Base-by-base conservation (phyloP, 2,797 vertebrate species). In the Malacoraja senta region DNA sequence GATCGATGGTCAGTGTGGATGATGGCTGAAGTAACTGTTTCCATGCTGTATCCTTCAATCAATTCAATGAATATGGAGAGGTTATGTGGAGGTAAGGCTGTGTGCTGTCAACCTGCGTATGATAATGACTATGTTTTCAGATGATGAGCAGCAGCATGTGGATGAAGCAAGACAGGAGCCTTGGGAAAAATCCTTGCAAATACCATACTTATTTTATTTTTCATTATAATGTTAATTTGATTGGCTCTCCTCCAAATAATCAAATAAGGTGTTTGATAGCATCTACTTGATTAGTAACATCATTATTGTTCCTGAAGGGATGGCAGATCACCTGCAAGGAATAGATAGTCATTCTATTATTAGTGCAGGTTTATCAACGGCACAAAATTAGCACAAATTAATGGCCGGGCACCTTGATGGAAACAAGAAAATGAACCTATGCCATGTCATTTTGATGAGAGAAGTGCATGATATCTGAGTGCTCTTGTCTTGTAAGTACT, bases 321-420 rank as follows among this genome's bases (percentile, higher is more conserved):
- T 65, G 35, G 32, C 29, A 35, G 15, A 88, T 88, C 84, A 88
- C 63, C 84, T 88, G 84, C 32, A n/a, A 35, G n/a, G 19, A 88
- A 68, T 88, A 32, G 84, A 68, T 63, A 35, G n/a, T 65, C 83
- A 65, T 86, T 86, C 83, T 63, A n/a, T 29, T 86, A 63, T 65
- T 86, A 15, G 61, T 68, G 35, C 84, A 88, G 65, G 65, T 88
- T 32, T 88, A 32, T 68, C 63, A 88, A 88, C 65, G 61, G 63
- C 4, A n/a, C 32, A 68, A 35, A 32, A 88, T 32, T 68, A 19
- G n/a, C 61, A 68, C 61, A 88, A 88, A 88, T 88, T 19, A 32
- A 88, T 17, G 63, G 35, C 35, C 17, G n/a, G 68, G n/a, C 63
- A 68, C n/a, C 68, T 88, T n/a, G 9, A 68, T 68, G 84, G n/a